Evolutionary conservation across 2,113 vertebrate genomes (phyloP).

Genomic region (Aegypius monachus): DNA sequence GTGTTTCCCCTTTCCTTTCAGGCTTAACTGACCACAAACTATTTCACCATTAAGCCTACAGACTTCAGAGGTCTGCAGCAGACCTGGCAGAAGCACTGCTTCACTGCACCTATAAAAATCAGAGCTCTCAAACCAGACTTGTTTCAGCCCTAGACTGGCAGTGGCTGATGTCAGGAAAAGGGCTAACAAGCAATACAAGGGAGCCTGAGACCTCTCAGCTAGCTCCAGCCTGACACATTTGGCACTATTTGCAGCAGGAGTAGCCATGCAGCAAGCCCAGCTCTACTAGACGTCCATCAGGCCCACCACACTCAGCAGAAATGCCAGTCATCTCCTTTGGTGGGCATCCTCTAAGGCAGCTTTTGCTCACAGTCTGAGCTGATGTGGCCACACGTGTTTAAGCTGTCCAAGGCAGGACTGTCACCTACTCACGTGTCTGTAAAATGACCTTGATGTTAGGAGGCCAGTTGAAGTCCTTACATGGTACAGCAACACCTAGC

Average conservation of each 20-base stretch:
- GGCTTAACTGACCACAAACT: not conserved
- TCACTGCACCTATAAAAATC: not conserved
- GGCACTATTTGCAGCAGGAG: not conserved
- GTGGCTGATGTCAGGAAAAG: not conserved
- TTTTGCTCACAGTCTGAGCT: not conserved
- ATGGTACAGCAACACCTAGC: not conserved
- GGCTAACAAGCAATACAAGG: not conserved
- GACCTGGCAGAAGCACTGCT: not conserved
- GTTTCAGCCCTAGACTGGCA: not conserved
- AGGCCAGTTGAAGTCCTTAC: not conserved
- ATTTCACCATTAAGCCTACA: not conserved
- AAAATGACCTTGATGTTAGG: not conserved
- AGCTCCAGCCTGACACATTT: not conserved
- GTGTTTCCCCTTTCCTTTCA: not conserved
- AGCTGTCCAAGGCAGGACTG: not conserved
- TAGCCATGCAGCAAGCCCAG: not conserved
- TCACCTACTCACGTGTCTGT: fast-evolving
- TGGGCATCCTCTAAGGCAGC: not conserved
- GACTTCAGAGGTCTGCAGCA: not conserved
- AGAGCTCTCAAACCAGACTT: not conserved
- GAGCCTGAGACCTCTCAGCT: not conserved
- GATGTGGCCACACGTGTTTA: fast-evolving
- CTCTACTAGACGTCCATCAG: not conserved
- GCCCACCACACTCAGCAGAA: not conserved
- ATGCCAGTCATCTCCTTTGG: not conserved